Evolutionary conservation across 2,888 invertebrate species (phyloP), one percentile per base, ranked within the genome.

Genomic region (Drosophila mercatorum): DNA sequence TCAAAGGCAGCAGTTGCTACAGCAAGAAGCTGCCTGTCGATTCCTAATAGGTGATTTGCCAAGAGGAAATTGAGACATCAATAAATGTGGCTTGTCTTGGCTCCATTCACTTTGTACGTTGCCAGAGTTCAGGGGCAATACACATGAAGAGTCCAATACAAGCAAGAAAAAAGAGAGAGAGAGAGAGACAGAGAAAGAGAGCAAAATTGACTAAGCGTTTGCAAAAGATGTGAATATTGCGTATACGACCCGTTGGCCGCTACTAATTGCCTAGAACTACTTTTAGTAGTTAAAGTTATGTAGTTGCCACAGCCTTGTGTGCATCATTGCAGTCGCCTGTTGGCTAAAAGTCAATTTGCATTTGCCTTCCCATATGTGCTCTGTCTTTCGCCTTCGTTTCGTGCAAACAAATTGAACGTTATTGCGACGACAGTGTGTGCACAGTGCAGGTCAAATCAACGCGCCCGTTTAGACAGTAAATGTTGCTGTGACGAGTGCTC

Each of bases 11-110:
- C 55, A 62, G 56, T 46, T 40, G 31, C 60, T 38, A 47, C 31
- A 64, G 40, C 68, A 61, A 66, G 59, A 60, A 71, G 72, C 68
- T 83, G 70, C 59, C 81, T 77, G 75, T 76, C 90, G 90, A 88
- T 90, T 90, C 77, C 83, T 90, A 89, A 90, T 84, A 81, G 89
- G 83, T 89, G 88, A 88, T 86, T 89, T 89, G 85, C 77, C 78
- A 79, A 83, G 79, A 78, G 88, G 87, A 90, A 89, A 89, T 89
- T 89, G 89, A 90, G 88, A 83, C 91, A 90, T 90, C 90, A 89
- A 89, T 90, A 89, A 88, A 86, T 88, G 86, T 80, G 90, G 80
- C 88, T 84, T 83, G 73, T 70, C 64, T 58, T 70, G 64, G 55
- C 56, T 72, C 61, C 40, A 66, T 75, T 68, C 68, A 28, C 38